Base-by-base conservation (phyloP, 2,113 vertebrate genomes). In the Cottus gobio region DNA sequence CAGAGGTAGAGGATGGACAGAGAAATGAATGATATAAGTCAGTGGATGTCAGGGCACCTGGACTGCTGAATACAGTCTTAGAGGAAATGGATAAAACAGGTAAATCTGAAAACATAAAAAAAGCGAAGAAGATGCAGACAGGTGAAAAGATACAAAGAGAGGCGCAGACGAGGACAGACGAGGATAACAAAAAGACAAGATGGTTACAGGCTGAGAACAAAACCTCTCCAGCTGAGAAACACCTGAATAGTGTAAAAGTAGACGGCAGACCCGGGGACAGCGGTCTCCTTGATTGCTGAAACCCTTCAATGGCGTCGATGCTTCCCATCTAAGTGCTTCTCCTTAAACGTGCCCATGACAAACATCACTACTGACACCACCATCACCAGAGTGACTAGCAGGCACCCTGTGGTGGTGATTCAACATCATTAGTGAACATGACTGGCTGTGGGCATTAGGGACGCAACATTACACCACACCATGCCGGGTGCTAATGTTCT, bases 381-480 rank as follows among this genome's bases (percentile, higher is more conserved):
- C 85, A 73, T 92, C 90, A 84, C 87, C 82, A 85, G 89, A 85
- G 83, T 91, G 88, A 89, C 83, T 67, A 79, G 87, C 69, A 80
- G 79, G 78, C 76, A 66, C 90, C 89, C 87, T 12, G 46, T 52
- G 79, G 90, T 82, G 85, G 90, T 93, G 92, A 94, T 95, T 94
- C 93, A 93, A 93, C 89, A 93, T 95, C 93, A 92, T 95, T 95
- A 93, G 91, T 85, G 91, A 95, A 95, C 94, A 91, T 90, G 92
- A 94, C 93, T 93, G 93, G 90, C 90, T 93, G 89, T 84, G 87
- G 89, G 92, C 94, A 93, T 95, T 95, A 95, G 94, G 89, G 84
- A 94, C 80, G 94, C 90, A 86, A 95, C 94, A 95, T 95, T 95
- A 95, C 91, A 85, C 93, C 78, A 75, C 90, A 88, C 90, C 93